Evolutionary conservation across 35 echinoderm and acorn worm genomes (phyloP).

Genomic region (Apostichopus parvimensis): DNA sequence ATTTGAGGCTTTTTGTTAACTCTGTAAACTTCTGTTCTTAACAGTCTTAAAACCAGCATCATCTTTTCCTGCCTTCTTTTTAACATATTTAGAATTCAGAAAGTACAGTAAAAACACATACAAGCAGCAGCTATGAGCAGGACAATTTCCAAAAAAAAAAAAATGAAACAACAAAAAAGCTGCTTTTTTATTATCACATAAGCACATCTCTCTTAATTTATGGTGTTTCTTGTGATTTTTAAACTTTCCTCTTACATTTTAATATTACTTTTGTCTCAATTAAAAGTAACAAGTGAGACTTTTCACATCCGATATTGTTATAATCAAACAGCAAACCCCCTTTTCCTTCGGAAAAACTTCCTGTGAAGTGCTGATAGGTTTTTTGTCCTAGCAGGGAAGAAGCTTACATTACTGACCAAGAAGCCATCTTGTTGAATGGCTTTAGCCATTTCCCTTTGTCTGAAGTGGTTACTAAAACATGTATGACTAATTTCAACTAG

Average conservation of each 20-base stretch:
- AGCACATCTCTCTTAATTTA: neutral
- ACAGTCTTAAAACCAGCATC: neutral
- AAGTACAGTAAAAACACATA: neutral
- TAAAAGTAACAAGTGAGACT: neutral
- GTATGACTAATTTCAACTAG: slow-evolving; percentile 1
- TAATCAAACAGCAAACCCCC: neutral
- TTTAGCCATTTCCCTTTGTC: slow-evolving; percentile 2
- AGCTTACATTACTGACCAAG: slow-evolving; percentile 6
- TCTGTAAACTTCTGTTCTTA: neutral
- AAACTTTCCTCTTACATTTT: neutral
- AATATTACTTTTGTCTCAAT: neutral
- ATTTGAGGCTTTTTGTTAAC: neutral
- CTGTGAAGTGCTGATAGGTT: slow-evolving; percentile 53
- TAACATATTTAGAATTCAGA: neutral
- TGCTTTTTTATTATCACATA: neutral
- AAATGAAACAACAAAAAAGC: neutral
- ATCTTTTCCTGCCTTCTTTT: neutral
- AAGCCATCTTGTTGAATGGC: neutral
- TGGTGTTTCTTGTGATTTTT: neutral
- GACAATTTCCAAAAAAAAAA: too few relatives aligned
- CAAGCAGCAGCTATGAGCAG: neutral
- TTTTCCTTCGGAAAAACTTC: slow-evolving; percentile 74
- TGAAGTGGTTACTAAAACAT: neutral
- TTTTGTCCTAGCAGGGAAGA: slow-evolving; percentile 42
- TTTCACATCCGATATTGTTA: neutral